phyloP scores from a whole-genome alignment of 1,140 invertebrate genomes.

The Antheraea mylitta region DNA sequence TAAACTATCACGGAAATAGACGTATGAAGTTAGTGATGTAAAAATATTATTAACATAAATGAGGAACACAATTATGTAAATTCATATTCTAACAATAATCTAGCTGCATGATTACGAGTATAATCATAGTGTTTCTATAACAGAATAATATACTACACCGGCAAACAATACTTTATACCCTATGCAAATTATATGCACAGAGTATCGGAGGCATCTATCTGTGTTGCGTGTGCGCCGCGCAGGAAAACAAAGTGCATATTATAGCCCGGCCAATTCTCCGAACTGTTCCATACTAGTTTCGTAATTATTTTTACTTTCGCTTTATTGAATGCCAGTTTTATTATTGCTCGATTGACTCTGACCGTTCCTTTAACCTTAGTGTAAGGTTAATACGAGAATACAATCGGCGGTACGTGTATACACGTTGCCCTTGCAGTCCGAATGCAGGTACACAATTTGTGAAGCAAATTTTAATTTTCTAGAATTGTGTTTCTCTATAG shows the following conservation, averaged over 20 bases:
- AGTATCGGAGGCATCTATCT: neutral
- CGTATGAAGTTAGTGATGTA: too few species aligned
- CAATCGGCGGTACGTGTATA: neutral
- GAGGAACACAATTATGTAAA: too few species aligned
- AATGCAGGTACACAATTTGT: too few species aligned
- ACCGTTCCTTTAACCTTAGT: neutral
- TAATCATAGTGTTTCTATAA: neutral
- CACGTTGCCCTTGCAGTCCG: neutral
- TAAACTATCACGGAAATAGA: too few species aligned
- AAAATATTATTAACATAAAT: too few species aligned
- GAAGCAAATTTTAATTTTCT: neutral
- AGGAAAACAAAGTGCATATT: neutral
- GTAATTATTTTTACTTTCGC: constrained; percentile 2
- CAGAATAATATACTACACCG: too few species aligned
- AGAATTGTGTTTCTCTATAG: neutral
- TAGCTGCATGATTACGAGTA: neutral
- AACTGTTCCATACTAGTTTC: constrained; percentile 1
- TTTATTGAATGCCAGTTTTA: constrained; percentile 1
- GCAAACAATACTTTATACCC: neutral
- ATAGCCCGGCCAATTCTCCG: neutral
- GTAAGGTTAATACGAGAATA: neutral
- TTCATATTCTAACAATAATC: too few species aligned
- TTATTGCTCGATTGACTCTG: neutral
- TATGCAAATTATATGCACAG: constrained; percentile 2
- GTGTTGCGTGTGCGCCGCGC: neutral